Evolutionary conservation across 2,888 invertebrate genomes (phyloP).

Genomic region (Megaustenia siamemsis): DNA sequence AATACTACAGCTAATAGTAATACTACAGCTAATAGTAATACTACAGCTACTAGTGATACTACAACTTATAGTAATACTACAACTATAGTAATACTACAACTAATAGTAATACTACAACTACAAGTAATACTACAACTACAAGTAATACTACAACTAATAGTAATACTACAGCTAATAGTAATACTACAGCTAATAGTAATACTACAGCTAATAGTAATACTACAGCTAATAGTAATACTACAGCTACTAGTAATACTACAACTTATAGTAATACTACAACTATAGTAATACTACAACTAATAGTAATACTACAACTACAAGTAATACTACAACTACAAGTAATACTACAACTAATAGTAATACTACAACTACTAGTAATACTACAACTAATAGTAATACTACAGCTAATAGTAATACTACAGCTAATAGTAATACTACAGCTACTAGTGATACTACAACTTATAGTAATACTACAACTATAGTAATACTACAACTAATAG

Average conservation of each 20-base stretch:
- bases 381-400: conserved; percentile 12
- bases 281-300: conserved; percentile 44
- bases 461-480: neutral
- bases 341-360: conserved; percentile 58
- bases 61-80: neutral
- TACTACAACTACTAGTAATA: conserved; percentile 13
- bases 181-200: conserved; percentile 55
- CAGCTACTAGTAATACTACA: conserved; percentile 42
- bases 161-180: conserved; percentile 41
- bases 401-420: conserved; percentile 1
- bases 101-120: conserved; percentile 47
- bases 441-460: neutral
- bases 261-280: conserved; percentile 55
- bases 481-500: too few species aligned
- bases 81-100: conserved; percentile 41
- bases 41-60: neutral
- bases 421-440: neutral
- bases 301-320: conserved; percentile 59
- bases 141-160: conserved; percentile 54
- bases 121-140: conserved; percentile 22
- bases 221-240: conserved; percentile 45
- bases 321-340: conserved; percentile 59
- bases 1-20: neutral
- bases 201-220: conserved; percentile 59
- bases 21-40: neutral